Evolutionary conservation across 1,140 invertebrate genomes (phyloP), one percentile per base, ranked within the genome.

Genomic region (Piezodorus guildinii): DNA sequence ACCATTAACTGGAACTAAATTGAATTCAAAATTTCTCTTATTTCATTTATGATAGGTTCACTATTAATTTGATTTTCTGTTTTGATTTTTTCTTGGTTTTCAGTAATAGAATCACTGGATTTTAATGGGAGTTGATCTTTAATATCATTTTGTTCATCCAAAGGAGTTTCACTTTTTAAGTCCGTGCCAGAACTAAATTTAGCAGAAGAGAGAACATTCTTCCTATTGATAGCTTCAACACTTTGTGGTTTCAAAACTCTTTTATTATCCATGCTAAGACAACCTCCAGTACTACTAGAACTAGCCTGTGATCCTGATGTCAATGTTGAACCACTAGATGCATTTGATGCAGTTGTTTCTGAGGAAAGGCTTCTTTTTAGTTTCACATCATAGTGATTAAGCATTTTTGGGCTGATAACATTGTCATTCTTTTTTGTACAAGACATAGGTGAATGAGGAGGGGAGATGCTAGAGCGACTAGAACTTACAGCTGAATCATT

Each of bases 401-500:
- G 69, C 74, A 73, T 67, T 77, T 77, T 71, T 71, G 76, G 59
- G 77, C 76, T 56, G 76, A 30, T 59, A 30, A 49, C 45, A n/a
- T 64, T 39, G 6, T 51, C 60, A 54, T 60, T 44, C 62, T 74
- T 14, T 70, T 74, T 1, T 66, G 69, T 56, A 70, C 75, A 54
- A 66, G 77, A 77, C 0, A 76, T 73, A 0, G 80, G 79, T 65
- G 85, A 86, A 68, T 83, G 83, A 39, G 78, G 78, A 62, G 81
- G 78, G 0, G 86, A 88, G 70, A 87, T 81, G 72, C 85, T 80
- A 16, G 85, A 79, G 78, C 81, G 84, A 43, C 86, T 86, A 43
- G 82, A 86, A 71, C 87, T 90, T 68, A 91, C 86, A 3, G 88
- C 88, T 9, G 88, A 91, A 73, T 92, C 89, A 70, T 88, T 90